These are phyloP conservation scores for Mesocentrotus franciscanus DNA, from an alignment of 53 echinoderm and acorn worm genomes.

Conservation along the genomic window DNA sequence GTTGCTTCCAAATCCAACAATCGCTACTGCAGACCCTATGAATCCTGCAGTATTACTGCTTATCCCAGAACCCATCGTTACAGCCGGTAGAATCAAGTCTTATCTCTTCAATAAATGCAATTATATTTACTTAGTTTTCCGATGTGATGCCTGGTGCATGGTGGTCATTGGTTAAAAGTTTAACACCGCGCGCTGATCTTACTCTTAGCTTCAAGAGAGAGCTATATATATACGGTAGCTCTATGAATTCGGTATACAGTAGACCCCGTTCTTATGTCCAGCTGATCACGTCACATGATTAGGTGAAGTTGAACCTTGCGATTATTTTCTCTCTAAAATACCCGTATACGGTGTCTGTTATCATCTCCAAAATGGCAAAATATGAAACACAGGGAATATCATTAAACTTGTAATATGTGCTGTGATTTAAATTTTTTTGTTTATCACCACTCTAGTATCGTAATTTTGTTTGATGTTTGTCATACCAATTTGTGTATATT, in stretches of 20 bases:
- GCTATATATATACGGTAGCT: background rate
- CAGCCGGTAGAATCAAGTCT: background rate
- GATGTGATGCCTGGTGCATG: background rate
- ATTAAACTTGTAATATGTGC: too few relatives aligned
- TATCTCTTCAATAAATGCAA: background rate
- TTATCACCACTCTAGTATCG: too few relatives aligned
- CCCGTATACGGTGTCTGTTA: background rate
- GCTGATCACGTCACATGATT: conserved; percentile 20
- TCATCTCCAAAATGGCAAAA: background rate
- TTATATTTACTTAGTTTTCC: background rate
- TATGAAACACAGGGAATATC: too few relatives aligned
- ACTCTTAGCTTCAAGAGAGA: background rate
- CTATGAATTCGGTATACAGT: background rate
- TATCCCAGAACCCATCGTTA: conserved; percentile 1
- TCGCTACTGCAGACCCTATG: conserved; percentile 80
- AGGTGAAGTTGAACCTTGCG: background rate
- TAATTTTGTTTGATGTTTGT: too few relatives aligned
- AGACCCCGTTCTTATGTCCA: background rate
- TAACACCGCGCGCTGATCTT: background rate
- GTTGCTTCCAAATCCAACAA: conserved; percentile 90
- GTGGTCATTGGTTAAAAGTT: conserved; percentile 42
- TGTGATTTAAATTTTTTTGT: too few relatives aligned
- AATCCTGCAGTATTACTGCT: conserved; percentile 72
- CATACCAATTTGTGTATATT: too few relatives aligned
- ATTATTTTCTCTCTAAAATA: background rate